Percentiles rank a stretch among this genome's conserved stretches.
These are phyloP conservation scores for Cyrtonyx montezumae DNA, from an alignment of 2,113 vertebrate genomes.

Conservation along the genomic window DNA sequence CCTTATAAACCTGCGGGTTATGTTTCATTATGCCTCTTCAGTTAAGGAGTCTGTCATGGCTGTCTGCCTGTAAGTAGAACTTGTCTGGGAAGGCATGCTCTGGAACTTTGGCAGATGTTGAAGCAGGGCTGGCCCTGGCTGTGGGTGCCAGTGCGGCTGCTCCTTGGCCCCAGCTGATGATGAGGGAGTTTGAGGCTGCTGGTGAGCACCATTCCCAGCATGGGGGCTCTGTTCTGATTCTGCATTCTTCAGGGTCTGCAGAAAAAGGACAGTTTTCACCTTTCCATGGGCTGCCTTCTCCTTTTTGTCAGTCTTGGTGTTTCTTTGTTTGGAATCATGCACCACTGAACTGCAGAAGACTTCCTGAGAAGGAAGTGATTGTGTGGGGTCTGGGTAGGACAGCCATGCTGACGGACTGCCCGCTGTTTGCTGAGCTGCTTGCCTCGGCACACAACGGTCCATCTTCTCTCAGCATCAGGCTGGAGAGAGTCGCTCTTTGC, in stretches of 20 bases:
- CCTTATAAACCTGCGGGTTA: neutral
- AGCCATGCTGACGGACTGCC: neutral
- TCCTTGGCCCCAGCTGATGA: neutral
- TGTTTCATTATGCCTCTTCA: neutral
- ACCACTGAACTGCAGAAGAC: neutral
- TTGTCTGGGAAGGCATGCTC: neutral
- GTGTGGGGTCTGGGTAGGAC: neutral
- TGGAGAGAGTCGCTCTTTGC: neutral
- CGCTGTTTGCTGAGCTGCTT: neutral
- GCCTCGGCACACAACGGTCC: neutral
- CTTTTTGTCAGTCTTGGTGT: neutral
- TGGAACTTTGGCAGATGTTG: neutral
- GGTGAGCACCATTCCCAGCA: neutral
- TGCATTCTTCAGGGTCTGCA: rapidly evolving
- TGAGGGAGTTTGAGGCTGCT: too few species aligned
- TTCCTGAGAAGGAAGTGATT: rapidly evolving
- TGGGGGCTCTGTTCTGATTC: neutral
- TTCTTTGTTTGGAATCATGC: neutral
- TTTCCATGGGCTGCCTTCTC: rapidly evolving
- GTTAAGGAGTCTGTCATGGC: neutral
- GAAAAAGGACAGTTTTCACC: rapidly evolving
- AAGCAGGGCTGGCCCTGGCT: neutral
- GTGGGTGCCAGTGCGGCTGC: rapidly evolving
- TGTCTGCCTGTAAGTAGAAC: neutral
- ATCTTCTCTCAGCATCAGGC: neutral